Percentiles rank a stretch among this genome's conserved stretches.
Conservation (phyloP, 1,140 invertebrate genomes). For the Drosophila orosa region DNA sequence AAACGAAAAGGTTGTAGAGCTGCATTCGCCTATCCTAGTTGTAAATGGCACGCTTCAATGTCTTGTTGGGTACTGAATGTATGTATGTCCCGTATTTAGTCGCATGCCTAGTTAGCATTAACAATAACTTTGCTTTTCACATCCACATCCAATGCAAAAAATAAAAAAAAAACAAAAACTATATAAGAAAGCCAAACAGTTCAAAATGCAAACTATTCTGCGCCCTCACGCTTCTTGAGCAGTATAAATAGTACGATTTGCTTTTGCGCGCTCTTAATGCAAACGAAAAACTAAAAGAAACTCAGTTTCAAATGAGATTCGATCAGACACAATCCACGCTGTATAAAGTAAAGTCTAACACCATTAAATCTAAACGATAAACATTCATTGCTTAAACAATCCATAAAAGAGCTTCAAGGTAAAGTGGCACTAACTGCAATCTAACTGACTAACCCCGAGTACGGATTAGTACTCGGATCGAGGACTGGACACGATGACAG, state of each 20-base stretch:
- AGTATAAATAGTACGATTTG: conserved; percentile 54
- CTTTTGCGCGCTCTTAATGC: conserved; percentile 58
- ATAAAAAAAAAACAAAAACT: conserved; percentile 15
- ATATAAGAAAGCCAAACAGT: conserved; percentile 46
- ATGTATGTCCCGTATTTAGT: conserved; percentile 43
- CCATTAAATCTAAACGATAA: conserved; percentile 55
- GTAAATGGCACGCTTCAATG: conserved; percentile 36
- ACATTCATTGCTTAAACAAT: conserved; percentile 53
- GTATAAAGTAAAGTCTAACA: conserved; percentile 71
- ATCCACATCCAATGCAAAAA: conserved; percentile 54
- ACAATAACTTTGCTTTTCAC: conserved; percentile 65
- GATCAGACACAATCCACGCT: conserved; percentile 75
- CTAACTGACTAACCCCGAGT: conserved; percentile 49
- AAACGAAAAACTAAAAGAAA: conserved; percentile 18
- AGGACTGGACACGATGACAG: conserved; percentile 34
- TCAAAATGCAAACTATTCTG: conserved; percentile 52
- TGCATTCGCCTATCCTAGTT: conserved; percentile 57
- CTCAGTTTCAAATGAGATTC: conserved; percentile 39
- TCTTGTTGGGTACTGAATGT: conserved; percentile 22
- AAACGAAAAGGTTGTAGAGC: conserved; percentile 49
- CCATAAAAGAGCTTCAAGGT: conserved; percentile 66
- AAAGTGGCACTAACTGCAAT: conserved; percentile 45
- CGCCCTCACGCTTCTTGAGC: conserved; percentile 62
- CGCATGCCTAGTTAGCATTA: conserved; percentile 59
- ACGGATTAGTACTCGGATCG: conserved; percentile 27